phyloP scores from a whole-genome alignment of 2,113 vertebrate species.

The Condylura cristata region DNA sequence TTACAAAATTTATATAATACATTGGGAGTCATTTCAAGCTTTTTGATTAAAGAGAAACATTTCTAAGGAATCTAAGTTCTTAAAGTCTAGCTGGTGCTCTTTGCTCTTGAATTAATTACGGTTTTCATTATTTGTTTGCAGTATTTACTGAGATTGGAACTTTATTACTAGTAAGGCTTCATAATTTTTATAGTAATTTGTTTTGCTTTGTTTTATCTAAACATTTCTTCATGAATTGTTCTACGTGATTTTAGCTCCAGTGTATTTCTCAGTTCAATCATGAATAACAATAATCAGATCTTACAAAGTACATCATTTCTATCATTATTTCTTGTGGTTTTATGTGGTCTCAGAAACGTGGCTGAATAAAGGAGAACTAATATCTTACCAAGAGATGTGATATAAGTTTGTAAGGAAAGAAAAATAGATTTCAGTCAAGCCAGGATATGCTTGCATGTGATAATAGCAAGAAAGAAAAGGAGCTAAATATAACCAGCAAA shows the following conservation, averaged over 20 bases:
- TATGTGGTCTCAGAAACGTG: conserved; percentile 71
- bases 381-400: conserved; percentile 79
- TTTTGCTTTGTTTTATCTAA: conserved; percentile 72
- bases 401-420: conserved; percentile 82
- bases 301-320: conserved; percentile 70
- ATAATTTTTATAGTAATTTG: conserved; percentile 61
- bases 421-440: conserved; percentile 79
- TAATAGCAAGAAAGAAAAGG: conserved; percentile 70
- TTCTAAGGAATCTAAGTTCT: conserved; percentile 59
- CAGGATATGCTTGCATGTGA: conserved; percentile 70
- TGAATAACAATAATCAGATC: conserved; percentile 64
- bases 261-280: conserved; percentile 64
- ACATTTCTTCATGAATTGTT: conserved; percentile 43
- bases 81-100: conserved; percentile 31
- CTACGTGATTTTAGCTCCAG: conserved; percentile 45
- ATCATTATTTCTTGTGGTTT: conserved; percentile 58
- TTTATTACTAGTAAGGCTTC: conserved; percentile 62
- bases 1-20: conserved; percentile 82
- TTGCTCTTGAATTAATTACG: conserved; percentile 72
- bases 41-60: conserved; percentile 83
- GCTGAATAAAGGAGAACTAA: conserved; percentile 63
- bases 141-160: conserved; percentile 78
- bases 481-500: conserved; percentile 82
- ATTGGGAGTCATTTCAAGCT: conserved; percentile 80
- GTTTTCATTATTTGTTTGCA: conserved; percentile 52